Conservation (phyloP, 2,797 vertebrate species). For the Antrozous pallidus region DNA sequence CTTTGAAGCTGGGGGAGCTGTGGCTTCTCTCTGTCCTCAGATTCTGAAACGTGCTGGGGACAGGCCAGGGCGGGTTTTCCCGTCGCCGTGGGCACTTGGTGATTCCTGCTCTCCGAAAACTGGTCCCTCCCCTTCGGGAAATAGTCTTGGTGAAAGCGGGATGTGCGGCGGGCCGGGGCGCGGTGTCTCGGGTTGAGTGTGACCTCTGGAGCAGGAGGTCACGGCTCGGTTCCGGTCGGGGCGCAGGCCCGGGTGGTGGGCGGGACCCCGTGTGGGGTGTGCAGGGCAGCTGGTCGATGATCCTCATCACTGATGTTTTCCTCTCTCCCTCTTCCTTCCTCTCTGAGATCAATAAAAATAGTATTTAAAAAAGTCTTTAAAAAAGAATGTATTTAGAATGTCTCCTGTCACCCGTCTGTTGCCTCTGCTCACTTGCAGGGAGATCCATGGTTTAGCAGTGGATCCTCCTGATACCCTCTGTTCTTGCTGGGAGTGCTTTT, state of each 20-base stretch:
- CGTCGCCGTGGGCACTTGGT: not conserved
- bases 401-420: not conserved
- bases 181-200: no score
- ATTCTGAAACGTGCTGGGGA: not conserved
- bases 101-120: not conserved
- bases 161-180: no score
- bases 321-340: no score
- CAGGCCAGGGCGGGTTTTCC: no score
- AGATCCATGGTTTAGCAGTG: not conserved
- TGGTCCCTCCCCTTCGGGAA: not conserved
- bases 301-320: no score
- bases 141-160: not conserved
- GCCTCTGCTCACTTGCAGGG: not conserved
- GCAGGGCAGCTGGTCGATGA: no score
- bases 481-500: not conserved
- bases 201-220: no score
- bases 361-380: no score
- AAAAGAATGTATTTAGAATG: not conserved
- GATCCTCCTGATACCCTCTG: not conserved
- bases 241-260: no score
- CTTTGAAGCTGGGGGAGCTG: not conserved
- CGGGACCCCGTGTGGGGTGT: no score
- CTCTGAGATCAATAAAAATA: no score
- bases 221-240: no score
- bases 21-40: not conserved